A percentile compares a stretch with the other conserved stretches of the same genome.
Conservation (phyloP, 2,113 vertebrate species). For the Hyla sarda region DNA sequence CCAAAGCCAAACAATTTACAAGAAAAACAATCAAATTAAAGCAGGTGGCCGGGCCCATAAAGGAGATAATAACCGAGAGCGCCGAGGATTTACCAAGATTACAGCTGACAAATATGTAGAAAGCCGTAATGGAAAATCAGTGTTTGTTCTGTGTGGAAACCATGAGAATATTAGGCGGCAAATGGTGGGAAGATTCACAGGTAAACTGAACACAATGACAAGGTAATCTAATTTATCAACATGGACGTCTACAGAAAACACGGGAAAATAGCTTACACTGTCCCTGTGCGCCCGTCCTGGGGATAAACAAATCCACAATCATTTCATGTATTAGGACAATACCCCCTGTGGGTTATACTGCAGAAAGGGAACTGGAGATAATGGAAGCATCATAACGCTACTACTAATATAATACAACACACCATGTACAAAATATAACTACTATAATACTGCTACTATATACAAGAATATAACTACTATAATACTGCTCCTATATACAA, state of each 20-base stretch:
- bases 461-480: too few species aligned
- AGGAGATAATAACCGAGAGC: constrained; percentile 2
- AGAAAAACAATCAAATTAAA: constrained; percentile 22
- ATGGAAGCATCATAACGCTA: not conserved
- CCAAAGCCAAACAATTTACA: constrained; percentile 16
- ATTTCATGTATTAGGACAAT: not conserved
- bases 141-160: not conserved
- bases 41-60: constrained; percentile 2
- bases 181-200: constrained; percentile 1
- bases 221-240: constrained; percentile 41
- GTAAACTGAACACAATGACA: not conserved
- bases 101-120: constrained; percentile 30
- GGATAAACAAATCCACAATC: not conserved
- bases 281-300: not conserved
- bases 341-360: not conserved
- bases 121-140: not conserved
- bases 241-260: not conserved
- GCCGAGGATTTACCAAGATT: constrained; percentile 19
- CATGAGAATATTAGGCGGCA: not conserved
- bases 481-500: not conserved
- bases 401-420: not conserved
- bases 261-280: not conserved
- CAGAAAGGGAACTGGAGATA: not conserved
- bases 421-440: not conserved
- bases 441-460: not conserved